Base-by-base conservation (phyloP, 1,140 invertebrate genomes). In the Leptinotarsa defecta region DNA sequence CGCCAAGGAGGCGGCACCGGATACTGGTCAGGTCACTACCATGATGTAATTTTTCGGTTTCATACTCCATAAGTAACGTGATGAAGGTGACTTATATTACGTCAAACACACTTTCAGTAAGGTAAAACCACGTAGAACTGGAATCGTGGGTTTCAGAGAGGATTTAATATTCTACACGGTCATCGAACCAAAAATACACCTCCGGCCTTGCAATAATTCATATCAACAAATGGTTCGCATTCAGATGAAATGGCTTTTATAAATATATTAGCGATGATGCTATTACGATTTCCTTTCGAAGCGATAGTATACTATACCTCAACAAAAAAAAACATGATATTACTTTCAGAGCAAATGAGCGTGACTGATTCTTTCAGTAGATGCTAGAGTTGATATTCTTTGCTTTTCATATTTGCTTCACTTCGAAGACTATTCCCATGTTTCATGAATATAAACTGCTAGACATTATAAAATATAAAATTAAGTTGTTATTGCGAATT, bases 131-230 rank as follows among this genome's bases (percentile, higher is more conserved):
- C 1, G 52, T 57, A n/a, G 15, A 57, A 57, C 52, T 57, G 52
- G 52, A 57, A 57, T 57, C 17, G 52, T 57, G 17, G 52, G 52
- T 17, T 57, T 57, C 52, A 57, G 52, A 17, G 52, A 15, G 52
- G n/a, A 57, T 57, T 57, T 3, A 57, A 57, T 57, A 57, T 57
- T 57, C 52, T 57, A 57, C n/a, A 57, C 52, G 52, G 52, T 57
- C 52, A 57, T 57, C 52, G 52, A 57, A 57, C 52, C 52, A 57
- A 57, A 57, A 57, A 57, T 57, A 57, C 52, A 57, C 52, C 52
- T 57, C 52, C 17, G 52, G 52, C 17, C 52, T 57, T 19, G n/a
- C 52, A 57, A 57, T 57, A 57, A 57, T 57, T 57, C 52, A 57
- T 57, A 57, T 57, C 52, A 15, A 57, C 52, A 57, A 57, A 57